Evolutionary conservation across 2,797 vertebrate species (phyloP), one percentile per base, ranked within the genome.

Genomic region (Potorous gilbertii): DNA sequence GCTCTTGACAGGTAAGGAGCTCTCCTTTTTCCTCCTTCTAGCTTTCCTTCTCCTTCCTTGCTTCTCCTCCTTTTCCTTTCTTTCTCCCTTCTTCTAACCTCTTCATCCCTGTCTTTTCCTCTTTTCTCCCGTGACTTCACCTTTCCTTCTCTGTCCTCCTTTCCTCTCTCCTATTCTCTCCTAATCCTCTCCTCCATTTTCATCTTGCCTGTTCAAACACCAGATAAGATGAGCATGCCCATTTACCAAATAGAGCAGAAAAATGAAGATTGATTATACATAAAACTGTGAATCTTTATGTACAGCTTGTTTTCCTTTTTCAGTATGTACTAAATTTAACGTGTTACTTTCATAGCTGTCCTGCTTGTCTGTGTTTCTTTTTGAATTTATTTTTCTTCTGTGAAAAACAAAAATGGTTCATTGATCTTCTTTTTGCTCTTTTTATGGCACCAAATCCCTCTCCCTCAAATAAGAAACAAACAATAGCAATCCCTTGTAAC

Each of bases 31-130:
- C 14, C 34, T 1, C 14, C 93, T 96, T 46, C 0, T 0, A 55
- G 4, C 16, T 87, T 93, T 95, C 56, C 56, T 56, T 56, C 21
- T 4, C 27, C 96, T 52, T 52, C 52, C 52, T 52, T 52, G 6
- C 8, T 52, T 52, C 52, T 52, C 52, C 52, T 2, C 1, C 92
- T 0, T 0, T 94, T 2, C 1, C 92, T 0, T 0, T 94, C 0
- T 92, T 34, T 54, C 1, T 93, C 74, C 59, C 62, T 21, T 59
- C 55, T 4, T 57, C 28, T 57, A 1, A 4, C 5, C 16, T 62
- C 59, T 18, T 55, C 55, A 18, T 6, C 55, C 54, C 56, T 95
- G 12, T 92, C 62, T 52, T 52, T 52, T 52, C 8, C 52, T 52
- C 52, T 52, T 52, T 52, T 56, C 55, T 55, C 55, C 55, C 14